phyloP scores from a whole-genome alignment of 2,113 vertebrate genomes.

The Ptychochromis oligacanthus region DNA sequence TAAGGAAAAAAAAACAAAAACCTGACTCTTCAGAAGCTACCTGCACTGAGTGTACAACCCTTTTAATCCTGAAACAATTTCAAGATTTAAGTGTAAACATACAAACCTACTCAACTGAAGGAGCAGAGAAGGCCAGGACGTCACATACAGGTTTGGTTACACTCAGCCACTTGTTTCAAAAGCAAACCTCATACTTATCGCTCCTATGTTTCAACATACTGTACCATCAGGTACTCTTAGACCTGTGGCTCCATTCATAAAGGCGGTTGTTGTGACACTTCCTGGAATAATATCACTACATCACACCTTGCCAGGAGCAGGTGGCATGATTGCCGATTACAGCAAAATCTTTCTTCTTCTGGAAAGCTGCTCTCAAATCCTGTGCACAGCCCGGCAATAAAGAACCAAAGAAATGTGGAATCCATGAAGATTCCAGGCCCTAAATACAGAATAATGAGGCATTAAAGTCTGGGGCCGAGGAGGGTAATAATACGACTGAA shows the following conservation, averaged over 20 bases:
- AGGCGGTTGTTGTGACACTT: conserved; percentile 7
- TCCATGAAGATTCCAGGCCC: conserved; percentile 51
- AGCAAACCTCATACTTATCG: not conserved
- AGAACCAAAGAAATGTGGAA: conserved; percentile 49
- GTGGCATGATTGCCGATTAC: conserved; percentile 27
- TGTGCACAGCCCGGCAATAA: conserved; percentile 44
- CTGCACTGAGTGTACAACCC: not conserved
- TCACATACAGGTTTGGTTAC: not conserved
- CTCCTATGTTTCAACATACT: not conserved
- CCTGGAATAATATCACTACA: conserved; percentile 39
- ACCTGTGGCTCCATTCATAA: conserved; percentile 35
- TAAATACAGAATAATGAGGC: conserved; percentile 70
- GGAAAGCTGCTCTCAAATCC: conserved; percentile 55
- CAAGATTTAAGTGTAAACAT: too few relatives aligned
- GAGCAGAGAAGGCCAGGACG: not conserved
- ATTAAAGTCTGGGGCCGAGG: conserved; percentile 60
- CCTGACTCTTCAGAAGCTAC: not conserved
- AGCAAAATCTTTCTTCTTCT: conserved; percentile 35
- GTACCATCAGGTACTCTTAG: not conserved
- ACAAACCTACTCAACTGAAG: not conserved
- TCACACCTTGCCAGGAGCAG: conserved; percentile 31
- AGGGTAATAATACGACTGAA: conserved; percentile 58
- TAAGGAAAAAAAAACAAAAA: not conserved
- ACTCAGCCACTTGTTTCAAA: not conserved
- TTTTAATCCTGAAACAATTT: not conserved